phyloP scores from a whole-genome alignment of 30 jellyfish, hydroid and myxozoan genomes.

The Pelagia noctiluca region DNA sequence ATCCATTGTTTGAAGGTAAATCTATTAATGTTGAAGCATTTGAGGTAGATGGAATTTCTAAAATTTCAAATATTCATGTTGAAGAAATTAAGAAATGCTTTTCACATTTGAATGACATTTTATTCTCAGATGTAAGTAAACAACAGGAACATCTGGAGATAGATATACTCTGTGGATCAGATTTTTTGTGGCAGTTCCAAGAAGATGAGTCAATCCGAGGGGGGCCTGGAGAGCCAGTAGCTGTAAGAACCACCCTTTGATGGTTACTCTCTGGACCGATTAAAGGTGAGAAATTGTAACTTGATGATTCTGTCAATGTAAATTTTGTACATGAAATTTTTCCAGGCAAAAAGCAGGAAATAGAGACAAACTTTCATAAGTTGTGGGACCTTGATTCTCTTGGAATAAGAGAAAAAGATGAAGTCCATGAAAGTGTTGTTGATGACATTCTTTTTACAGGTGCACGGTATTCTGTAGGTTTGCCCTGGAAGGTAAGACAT shows the following conservation, averaged over 20 bases:
- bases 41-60: conserved; percentile 38
- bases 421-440: conserved; percentile 43
- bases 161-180: conserved; percentile 46
- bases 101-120: conserved; percentile 28
- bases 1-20: conserved; percentile 33
- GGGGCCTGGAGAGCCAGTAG: conserved; percentile 52
- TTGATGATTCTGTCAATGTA: conserved; percentile 1
- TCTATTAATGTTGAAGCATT: conserved; percentile 44
- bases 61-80: conserved; percentile 34
- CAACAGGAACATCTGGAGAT: conserved; percentile 25
- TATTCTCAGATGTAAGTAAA: conserved; percentile 38
- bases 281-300: conserved; percentile 44
- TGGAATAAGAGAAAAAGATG: conserved; percentile 51
- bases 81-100: conserved; percentile 28
- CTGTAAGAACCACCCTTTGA: conserved; percentile 44
- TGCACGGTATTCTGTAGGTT: conserved; percentile 39
- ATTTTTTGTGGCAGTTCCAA: conserved; percentile 31
- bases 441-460: conserved; percentile 39
- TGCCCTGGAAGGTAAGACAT: conserved; percentile 42
- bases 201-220: conserved; percentile 25
- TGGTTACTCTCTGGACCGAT: conserved; percentile 38
- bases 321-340: conserved; percentile 13
- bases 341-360: conserved; percentile 23
- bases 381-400: conserved; percentile 56
- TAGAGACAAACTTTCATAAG: conserved; percentile 1